Evolutionary conservation across 2,113 vertebrate species (phyloP), one percentile per base, ranked within the genome.

Genomic region (Micromys minutus): DNA sequence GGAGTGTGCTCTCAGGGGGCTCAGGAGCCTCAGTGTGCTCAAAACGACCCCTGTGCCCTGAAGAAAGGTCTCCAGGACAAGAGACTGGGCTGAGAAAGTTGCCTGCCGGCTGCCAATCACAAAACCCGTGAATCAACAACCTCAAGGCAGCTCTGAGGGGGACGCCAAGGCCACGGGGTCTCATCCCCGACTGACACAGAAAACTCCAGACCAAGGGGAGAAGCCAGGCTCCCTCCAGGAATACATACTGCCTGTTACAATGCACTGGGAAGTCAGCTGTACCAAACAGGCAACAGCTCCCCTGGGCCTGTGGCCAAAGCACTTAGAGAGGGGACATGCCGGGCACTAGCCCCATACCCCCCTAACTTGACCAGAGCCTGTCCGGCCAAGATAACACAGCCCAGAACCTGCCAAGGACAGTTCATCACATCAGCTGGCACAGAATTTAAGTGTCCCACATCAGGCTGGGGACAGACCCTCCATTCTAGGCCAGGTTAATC

Each of bases 391-490:
- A 65, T 2, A 21, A 77, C 75, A 16, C 55, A 24, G 86, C 42
- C 55, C 42, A 39, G 42, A n/a, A 24, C 52, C 79, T 59, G 39
- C 55, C n/a, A 26, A 36, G 31, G 69, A 15, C 22, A 13, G 3
- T 69, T 47, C 65, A 5, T 69, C 77, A n/a, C 34, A 5, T 7
- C 36, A 7, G 12, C 1, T n/a, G 83, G 50, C 24, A 7, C 17
- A 0, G 52, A 7, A 50, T 36, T 52, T 13, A 9, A 34, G 39
- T 22, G 42, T 0, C 7, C 31, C 26, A 6, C 0, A 3, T 45
- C 31, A 45, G 19, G 79, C 31, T 67, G 7, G 34, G 36, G 0
- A 11, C 15, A 77, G n/a, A 15, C 75, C 34, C 63, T 22, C 29
- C 21, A 3, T 1, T 3, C 39, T 31, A 9, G 29, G 17, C 59